Percentiles rank a stretch among this genome's conserved stretches.
phyloP scores from a whole-genome alignment of 37 sponge, comb jelly and placozoan genomes.

The Hexactinellida sp. region DNA sequence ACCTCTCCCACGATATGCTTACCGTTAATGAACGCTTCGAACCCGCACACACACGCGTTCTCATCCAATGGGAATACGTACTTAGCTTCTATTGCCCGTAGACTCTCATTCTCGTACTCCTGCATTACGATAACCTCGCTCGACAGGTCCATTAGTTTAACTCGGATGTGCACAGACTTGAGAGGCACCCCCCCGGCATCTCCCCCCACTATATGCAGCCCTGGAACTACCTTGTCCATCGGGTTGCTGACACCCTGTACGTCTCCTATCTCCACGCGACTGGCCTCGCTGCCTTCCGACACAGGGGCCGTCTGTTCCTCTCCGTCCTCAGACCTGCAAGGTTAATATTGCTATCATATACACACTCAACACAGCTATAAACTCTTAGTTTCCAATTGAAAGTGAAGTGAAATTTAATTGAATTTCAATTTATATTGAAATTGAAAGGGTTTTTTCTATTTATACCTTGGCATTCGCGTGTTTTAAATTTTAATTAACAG shows the following conservation, averaged over 20 bases:
- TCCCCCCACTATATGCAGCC: conserved; percentile 47
- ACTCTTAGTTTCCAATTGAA: too few species aligned
- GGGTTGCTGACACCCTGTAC: conserved; percentile 62
- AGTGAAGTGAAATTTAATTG: too few species aligned
- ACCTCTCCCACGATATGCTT: conserved; percentile 96
- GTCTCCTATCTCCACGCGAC: conserved; percentile 29
- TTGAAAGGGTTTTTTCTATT: too few species aligned
- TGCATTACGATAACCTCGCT: conserved; percentile 77
- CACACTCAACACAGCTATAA: too few species aligned
- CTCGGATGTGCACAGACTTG: conserved; percentile 62
- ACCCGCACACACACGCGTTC: conserved; percentile 92
- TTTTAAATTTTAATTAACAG: too few species aligned
- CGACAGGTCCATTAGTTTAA: conserved; percentile 69
- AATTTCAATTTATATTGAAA: too few species aligned
- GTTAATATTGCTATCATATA: neutral
- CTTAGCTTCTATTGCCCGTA: conserved; percentile 82
- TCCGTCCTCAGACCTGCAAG: neutral
- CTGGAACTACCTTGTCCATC: conserved; percentile 71
- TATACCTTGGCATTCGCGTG: too few species aligned
- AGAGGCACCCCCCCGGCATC: conserved; percentile 51
- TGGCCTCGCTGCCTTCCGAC: neutral
- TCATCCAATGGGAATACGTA: conserved; percentile 95
- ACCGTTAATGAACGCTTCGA: conserved; percentile 94
- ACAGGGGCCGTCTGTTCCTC: neutral
- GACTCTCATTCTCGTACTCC: conserved; percentile 67